Conservation (phyloP, 2,888 invertebrate genomes). For the Watsonalla binaria region DNA sequence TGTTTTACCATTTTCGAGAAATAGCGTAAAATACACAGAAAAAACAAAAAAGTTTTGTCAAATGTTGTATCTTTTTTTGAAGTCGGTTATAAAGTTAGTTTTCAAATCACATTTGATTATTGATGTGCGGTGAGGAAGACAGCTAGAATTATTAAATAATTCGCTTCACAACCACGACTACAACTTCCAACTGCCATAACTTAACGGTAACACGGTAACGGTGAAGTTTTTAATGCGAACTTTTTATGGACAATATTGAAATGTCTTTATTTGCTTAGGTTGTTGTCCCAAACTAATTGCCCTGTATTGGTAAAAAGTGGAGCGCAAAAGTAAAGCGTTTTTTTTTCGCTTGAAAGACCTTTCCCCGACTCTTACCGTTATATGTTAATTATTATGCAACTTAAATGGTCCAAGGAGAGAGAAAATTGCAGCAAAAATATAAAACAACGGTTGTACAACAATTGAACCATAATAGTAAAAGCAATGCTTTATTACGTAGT, state of each 20-base stretch:
- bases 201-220: conserved; percentile 25
- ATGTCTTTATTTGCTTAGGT: conserved; percentile 64
- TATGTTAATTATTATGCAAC: conserved; percentile 50
- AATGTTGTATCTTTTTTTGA: too few relatives aligned
- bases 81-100: too few relatives aligned
- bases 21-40: too few relatives aligned
- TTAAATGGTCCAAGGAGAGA: conserved; percentile 35
- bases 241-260: conserved; percentile 45
- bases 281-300: conserved; percentile 40
- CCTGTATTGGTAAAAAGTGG: conserved; percentile 68
- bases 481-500: conserved; percentile 28
- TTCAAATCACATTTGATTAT: not conserved
- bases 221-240: conserved; percentile 25
- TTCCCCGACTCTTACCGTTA: conserved; percentile 37
- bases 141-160: conserved; percentile 20
- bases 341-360: conserved; percentile 27
- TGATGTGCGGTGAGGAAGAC: not conserved
- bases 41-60: too few relatives aligned
- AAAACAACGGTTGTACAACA: conserved; percentile 33
- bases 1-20: too few relatives aligned
- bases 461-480: conserved; percentile 30
- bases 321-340: conserved; percentile 55
- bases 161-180: conserved; percentile 25
- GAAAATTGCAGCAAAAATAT: conserved; percentile 42
- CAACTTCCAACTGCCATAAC: conserved; percentile 21